Evolutionary conservation across 2,888 invertebrate genomes (phyloP).

Genomic region (Sinelater perroti): DNA sequence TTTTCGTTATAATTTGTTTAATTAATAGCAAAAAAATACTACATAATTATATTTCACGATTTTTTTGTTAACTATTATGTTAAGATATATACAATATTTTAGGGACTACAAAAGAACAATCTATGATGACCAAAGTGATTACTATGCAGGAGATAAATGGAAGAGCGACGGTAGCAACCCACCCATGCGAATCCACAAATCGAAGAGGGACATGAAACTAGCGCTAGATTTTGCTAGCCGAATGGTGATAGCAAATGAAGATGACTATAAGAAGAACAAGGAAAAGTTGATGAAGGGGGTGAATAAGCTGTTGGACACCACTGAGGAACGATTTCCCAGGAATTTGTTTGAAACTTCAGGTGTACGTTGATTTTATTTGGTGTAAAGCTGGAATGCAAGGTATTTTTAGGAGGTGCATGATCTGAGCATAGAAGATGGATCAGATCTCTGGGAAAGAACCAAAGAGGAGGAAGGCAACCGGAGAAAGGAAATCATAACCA

Average conservation of each 20-base stretch:
- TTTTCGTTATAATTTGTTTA: background rate
- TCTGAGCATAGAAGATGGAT: background rate
- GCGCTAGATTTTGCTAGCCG: conserved; percentile 58
- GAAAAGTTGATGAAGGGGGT: conserved; percentile 45
- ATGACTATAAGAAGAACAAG: conserved; percentile 47
- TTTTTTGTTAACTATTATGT: conserved; percentile 10
- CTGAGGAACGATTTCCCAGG: conserved; percentile 46
- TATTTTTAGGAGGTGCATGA: background rate
- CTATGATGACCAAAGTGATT: conserved; percentile 94
- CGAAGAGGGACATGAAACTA: conserved; percentile 54
- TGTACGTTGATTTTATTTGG: background rate
- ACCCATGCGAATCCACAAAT: conserved; percentile 40
- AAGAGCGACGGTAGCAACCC: conserved; percentile 16
- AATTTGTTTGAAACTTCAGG: conserved; percentile 41
- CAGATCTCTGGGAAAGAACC: background rate
- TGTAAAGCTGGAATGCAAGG: background rate
- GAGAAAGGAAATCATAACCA: conserved; percentile 4
- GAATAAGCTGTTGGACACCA: conserved; percentile 45
- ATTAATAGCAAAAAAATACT: no score
- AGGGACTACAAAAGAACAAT: conserved; percentile 80
- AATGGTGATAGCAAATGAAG: conserved; percentile 47
- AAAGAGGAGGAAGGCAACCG: background rate
- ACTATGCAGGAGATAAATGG: conserved; percentile 70
- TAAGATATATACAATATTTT: conserved; percentile 40
- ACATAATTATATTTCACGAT: background rate